phyloP scores from a whole-genome alignment of 1,140 invertebrate species.

The Ips typographus region DNA sequence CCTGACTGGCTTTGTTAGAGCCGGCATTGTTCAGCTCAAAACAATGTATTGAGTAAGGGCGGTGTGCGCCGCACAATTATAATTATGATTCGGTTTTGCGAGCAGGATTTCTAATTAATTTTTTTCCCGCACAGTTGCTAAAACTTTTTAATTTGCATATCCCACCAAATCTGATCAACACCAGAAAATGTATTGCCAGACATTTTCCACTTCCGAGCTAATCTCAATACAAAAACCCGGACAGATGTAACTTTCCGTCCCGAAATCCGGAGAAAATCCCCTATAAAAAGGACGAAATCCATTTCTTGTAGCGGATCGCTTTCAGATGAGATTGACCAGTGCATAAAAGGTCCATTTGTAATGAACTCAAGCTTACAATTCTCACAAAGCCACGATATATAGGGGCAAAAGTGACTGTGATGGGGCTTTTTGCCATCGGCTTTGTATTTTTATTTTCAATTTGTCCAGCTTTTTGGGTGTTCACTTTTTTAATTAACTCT shows the following conservation, averaged over 20 bases:
- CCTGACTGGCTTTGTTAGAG: conserved; percentile 48
- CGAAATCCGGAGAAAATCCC: conserved; percentile 45
- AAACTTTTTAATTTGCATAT: too few relatives aligned
- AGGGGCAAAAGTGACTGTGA: conserved; percentile 32
- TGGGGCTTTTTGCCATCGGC: conserved; percentile 24
- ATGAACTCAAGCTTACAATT: conserved; percentile 48
- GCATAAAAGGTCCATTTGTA: conserved; percentile 52
- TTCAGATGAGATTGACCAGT: conserved; percentile 52
- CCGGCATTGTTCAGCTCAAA: conserved; percentile 42
- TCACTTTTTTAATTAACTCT: conserved; percentile 16
- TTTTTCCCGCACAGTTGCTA: too few relatives aligned
- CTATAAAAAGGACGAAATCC: conserved; percentile 49
- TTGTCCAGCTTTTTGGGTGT: conserved; percentile 13
- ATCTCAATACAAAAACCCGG: conserved; percentile 11
- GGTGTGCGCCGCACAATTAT: conserved; percentile 49
- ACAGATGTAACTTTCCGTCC: conserved; percentile 29
- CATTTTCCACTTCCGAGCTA: conserved; percentile 29
- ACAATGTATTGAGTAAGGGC: conserved; percentile 48
- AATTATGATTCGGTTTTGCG: conserved; percentile 49
- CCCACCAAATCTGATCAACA: too few relatives aligned
- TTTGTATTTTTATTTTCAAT: conserved; percentile 25
- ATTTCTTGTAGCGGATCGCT: conserved; percentile 51
- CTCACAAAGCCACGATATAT: conserved; percentile 29
- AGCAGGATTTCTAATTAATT: too few relatives aligned
- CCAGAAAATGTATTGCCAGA: neutral